Base-by-base conservation (phyloP, 30 jellyfish, hydroid and myxozoan species). In the Aurelia aurita region DNA sequence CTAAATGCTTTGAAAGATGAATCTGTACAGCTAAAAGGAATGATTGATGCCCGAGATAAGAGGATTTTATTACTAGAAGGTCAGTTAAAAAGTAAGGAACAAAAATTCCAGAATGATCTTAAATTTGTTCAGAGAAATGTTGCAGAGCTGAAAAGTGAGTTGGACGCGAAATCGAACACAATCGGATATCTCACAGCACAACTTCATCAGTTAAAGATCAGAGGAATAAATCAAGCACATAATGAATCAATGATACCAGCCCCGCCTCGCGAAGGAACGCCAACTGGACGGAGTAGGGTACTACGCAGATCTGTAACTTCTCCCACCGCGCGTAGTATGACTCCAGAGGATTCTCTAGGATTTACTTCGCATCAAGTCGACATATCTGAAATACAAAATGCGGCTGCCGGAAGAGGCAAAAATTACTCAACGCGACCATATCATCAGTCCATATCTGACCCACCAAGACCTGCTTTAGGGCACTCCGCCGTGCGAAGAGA, bases 1-100 rank as follows among this genome's bases (percentile, higher is more conserved):
- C 20, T 80, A 6, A 43, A 32, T 16, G 77, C 79, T 5, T 26
- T 82, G 75, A 74, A 69, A 55, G 82, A 57, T 25, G 97, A 91
- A 23, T 68, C 73, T 32, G 22, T 51, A 27, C 79, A 67, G 21
- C 22, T 91, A 11, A 73, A 61, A 47, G 86, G 79, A 25, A 4
- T 35, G 7, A 20, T 86, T 10, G 98, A 93, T 9, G 47, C 89
- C 3, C 74, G 85, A 25, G 98, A 93, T 69, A 93, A 93, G 74
- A 74, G 98, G 35, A 93, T 93, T 34, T 53, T 51, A 14, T 93
- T 93, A 27, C 45, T 93, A 18, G 98, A 93, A 72, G 98, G 97
- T 6, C 98, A 93, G 64, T 68, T 93, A 49, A 80, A 82, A 71
- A 89, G 97, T 35, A 87, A 87, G 46, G 98, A 93, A 60, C 94